Evolutionary conservation across 2,113 vertebrate species (phyloP).

Genomic region (Pituophis catenifer): DNA sequence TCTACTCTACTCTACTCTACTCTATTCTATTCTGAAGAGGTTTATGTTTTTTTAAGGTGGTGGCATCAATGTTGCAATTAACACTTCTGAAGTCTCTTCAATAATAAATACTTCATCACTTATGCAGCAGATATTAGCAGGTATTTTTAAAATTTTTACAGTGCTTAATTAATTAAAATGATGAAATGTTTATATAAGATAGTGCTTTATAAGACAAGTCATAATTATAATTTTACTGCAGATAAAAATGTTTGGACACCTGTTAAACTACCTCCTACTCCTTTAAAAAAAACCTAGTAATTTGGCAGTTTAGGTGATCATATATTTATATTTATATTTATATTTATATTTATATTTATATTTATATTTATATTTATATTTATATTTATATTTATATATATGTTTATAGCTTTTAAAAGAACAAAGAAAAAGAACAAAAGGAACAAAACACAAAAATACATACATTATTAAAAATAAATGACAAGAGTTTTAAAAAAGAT

Average conservation of each 20-base stretch:
- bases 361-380: background rate
- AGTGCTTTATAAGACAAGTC: background rate
- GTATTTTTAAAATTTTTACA: slow-evolving; percentile 39
- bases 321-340: background rate
- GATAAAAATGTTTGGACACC: background rate
- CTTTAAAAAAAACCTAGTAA: background rate
- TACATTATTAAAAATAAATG: background rate
- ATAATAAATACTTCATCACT: slow-evolving; percentile 50
- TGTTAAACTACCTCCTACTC: background rate
- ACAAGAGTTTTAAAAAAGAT: background rate
- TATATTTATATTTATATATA: background rate
- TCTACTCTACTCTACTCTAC: too few relatives aligned
- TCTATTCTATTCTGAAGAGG: background rate
- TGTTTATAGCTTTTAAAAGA: background rate
- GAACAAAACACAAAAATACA: background rate
- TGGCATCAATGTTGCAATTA: slow-evolving; percentile 17
- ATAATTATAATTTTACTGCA: background rate
- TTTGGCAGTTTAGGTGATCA: background rate
- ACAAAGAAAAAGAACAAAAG: background rate
- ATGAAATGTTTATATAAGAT: background rate
- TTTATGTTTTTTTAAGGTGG: slow-evolving; percentile 55
- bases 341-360: too few relatives aligned
- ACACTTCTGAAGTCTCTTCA: background rate
- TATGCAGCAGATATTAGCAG: slow-evolving; percentile 59
- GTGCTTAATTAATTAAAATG: background rate